Conservation (phyloP, 2,888 invertebrate genomes). For the Hanleya hanleyi region DNA sequence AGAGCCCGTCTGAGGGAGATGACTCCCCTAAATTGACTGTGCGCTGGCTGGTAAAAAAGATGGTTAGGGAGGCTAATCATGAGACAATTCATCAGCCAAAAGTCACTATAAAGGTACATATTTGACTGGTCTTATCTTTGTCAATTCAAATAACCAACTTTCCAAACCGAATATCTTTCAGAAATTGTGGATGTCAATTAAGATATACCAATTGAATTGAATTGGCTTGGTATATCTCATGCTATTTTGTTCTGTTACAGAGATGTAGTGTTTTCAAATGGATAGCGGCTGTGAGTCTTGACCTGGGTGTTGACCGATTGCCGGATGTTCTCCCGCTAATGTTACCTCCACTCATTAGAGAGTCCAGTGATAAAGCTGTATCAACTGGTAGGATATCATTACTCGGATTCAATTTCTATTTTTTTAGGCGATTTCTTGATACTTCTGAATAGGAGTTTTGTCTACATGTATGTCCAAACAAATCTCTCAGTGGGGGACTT, state of each 20-base stretch:
- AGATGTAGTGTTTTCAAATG: constrained; percentile 87
- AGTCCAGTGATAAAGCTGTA: constrained; percentile 79
- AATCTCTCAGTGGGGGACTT: too few relatives aligned
- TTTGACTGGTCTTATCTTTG: too few relatives aligned
- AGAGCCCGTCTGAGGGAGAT: not conserved
- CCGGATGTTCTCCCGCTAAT: constrained; percentile 79
- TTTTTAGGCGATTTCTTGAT: too few relatives aligned
- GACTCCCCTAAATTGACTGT: constrained; percentile 34
- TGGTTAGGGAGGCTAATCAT: constrained; percentile 84
- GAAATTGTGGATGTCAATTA: too few relatives aligned
- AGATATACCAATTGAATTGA: too few relatives aligned
- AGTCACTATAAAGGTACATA: constrained; percentile 81
- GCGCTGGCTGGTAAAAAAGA: constrained; percentile 77
- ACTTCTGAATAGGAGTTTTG: too few relatives aligned
- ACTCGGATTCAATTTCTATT: too few relatives aligned
- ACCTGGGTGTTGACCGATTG: constrained; percentile 77
- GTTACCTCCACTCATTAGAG: constrained; percentile 85
- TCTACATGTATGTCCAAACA: too few relatives aligned
- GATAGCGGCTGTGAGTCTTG: constrained; percentile 83
- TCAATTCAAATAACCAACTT: too few relatives aligned
- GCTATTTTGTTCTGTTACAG: constrained; percentile 76
- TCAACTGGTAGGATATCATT: constrained; percentile 54
- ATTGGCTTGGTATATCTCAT: too few relatives aligned
- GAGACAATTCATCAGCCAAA: constrained; percentile 85
- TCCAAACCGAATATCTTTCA: too few relatives aligned